These are phyloP conservation scores for Charaxes varanes DNA, from an alignment of 1,140 invertebrate genomes.

Conservation along the genomic window DNA sequence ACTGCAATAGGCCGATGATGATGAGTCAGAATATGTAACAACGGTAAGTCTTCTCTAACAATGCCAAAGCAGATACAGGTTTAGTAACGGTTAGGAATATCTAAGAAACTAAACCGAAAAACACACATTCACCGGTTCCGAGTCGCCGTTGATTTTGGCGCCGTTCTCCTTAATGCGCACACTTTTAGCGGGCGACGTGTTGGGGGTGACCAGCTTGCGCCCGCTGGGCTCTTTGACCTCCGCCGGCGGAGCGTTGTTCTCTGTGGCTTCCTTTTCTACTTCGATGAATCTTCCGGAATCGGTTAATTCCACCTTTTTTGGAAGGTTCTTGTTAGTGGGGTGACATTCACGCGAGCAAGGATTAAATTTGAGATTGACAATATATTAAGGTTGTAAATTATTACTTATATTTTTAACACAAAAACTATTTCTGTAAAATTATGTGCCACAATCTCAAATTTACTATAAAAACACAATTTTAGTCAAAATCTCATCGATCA, in stretches of 20 bases:
- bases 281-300: constrained; percentile 73
- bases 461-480: too few species aligned
- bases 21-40: too few species aligned
- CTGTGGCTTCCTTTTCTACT: constrained; percentile 51
- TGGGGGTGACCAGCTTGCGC: constrained; percentile 32
- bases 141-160: constrained; percentile 51
- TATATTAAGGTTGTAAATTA: too few species aligned
- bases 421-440: too few species aligned
- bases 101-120: constrained; percentile 10
- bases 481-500: too few species aligned
- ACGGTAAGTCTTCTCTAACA: too few species aligned
- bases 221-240: constrained; percentile 27
- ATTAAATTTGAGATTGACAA: constrained; percentile 9
- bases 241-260: constrained; percentile 15
- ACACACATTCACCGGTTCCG: constrained; percentile 34
- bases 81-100: constrained; percentile 12
- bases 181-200: constrained; percentile 54
- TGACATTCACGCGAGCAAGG: constrained; percentile 5
- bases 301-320: constrained; percentile 69
- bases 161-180: constrained; percentile 67
- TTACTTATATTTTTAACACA: too few species aligned
- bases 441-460: too few species aligned
- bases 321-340: constrained; percentile 18
- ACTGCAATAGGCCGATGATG: too few species aligned
- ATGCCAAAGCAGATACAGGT: not conserved